phyloP scores from a whole-genome alignment of 2,888 invertebrate species.

The Conchocele bisecta region DNA sequence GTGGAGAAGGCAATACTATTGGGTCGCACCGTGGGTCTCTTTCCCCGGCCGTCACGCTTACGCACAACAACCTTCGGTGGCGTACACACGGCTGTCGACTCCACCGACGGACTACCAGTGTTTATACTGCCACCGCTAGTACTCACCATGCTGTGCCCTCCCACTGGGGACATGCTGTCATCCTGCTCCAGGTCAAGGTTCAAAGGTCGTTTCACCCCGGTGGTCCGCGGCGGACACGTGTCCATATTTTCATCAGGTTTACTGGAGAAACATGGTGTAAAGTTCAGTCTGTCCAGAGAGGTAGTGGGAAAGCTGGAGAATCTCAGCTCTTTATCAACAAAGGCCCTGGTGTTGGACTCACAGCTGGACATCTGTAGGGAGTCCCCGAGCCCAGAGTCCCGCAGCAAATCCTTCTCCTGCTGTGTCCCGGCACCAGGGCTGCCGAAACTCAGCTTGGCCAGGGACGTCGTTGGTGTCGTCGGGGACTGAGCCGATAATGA shows the following conservation, averaged over 20 bases:
- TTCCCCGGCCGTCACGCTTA: conserved; percentile 75
- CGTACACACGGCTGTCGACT: conserved; percentile 46
- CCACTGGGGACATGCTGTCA: conserved; percentile 57
- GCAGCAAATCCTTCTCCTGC: neutral
- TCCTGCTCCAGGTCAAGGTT: conserved; percentile 54
- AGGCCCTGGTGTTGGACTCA: conserved; percentile 1
- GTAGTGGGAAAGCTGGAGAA: conserved; percentile 77
- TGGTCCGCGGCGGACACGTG: conserved; percentile 28
- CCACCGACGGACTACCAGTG: conserved; percentile 56
- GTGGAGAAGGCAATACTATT: conserved; percentile 81
- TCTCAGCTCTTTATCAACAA: conserved; percentile 49
- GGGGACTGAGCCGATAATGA: conserved; percentile 44
- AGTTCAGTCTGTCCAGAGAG: conserved; percentile 80
- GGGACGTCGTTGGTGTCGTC: conserved; percentile 42
- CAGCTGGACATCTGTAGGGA: neutral
- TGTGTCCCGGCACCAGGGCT: conserved; percentile 20
- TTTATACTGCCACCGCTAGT: conserved; percentile 33
- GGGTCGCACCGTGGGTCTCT: conserved; percentile 76
- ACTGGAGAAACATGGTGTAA: conserved; percentile 80
- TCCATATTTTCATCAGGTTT: conserved; percentile 1
- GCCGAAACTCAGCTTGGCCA: conserved; percentile 50
- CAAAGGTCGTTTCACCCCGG: conserved; percentile 52
- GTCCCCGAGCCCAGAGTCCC: neutral
- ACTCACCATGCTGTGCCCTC: conserved; percentile 50
- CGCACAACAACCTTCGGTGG: conserved; percentile 70